These are phyloP conservation scores for Montipora capitata DNA, from an alignment of 92 coral and sea anemone genomes.

Conservation along the genomic window DNA sequence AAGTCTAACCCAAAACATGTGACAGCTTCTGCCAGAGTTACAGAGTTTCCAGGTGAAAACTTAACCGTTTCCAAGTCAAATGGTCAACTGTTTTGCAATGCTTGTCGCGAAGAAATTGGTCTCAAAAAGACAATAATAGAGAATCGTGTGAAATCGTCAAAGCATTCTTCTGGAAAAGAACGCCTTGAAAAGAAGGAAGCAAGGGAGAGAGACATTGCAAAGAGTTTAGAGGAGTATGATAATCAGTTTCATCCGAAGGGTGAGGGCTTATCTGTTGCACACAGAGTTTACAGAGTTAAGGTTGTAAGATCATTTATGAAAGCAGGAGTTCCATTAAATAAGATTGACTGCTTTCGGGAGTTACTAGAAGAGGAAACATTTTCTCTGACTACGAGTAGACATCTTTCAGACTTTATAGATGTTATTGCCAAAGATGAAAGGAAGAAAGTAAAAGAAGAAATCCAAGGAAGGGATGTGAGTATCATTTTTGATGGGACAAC, in stretches of 20 bases:
- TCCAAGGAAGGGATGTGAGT: conserved; percentile 54
- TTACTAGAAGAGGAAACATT: conserved; percentile 65
- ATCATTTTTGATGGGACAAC: conserved; percentile 51
- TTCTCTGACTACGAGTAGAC: conserved; percentile 31
- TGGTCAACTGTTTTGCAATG: conserved; percentile 68
- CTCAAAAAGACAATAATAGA: conserved; percentile 69
- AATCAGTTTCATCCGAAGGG: conserved; percentile 72
- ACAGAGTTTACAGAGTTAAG: conserved; percentile 50
- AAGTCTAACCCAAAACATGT: conserved; percentile 47
- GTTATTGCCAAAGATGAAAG: conserved; percentile 49
- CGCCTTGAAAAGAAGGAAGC: conserved; percentile 66
- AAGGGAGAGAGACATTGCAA: conserved; percentile 66
- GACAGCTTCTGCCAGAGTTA: conserved; percentile 59
- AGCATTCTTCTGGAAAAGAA: conserved; percentile 71
- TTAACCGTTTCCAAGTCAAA: conserved; percentile 61
- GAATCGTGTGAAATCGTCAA: conserved; percentile 67
- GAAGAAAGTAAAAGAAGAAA: conserved; percentile 65
- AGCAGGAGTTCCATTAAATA: conserved; percentile 60
- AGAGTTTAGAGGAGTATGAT: conserved; percentile 65
- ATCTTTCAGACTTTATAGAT: conserved; percentile 29
- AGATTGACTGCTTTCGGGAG: conserved; percentile 64
- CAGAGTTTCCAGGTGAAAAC: conserved; percentile 67
- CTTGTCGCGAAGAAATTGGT: conserved; percentile 69
- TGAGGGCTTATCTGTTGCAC: conserved; percentile 57
- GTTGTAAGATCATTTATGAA: conserved; percentile 56